Percentiles rank a stretch among this genome's conserved stretches.
These are phyloP conservation scores for Leptogaster cylindrica DNA, from an alignment of 2,888 invertebrate species.

Conservation along the genomic window DNA sequence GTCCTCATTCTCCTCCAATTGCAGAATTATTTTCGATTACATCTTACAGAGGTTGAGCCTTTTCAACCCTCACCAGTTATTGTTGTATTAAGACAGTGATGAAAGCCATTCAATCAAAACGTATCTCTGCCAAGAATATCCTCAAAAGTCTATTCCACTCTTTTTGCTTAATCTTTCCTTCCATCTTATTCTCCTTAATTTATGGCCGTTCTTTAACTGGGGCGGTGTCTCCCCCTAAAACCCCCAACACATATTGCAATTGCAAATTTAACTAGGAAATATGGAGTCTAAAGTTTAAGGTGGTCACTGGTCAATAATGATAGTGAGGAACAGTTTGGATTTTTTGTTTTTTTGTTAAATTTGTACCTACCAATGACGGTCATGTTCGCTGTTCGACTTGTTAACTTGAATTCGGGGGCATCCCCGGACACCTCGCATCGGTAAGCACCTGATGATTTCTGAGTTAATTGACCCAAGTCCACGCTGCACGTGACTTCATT, in stretches of 20 bases:
- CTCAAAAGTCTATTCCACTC: slow-evolving; percentile 24
- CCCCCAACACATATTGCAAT: too few relatives aligned
- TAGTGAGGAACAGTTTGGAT: background rate
- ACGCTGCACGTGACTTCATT: slow-evolving; percentile 58
- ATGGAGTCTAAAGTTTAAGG: background rate
- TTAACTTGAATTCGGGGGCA: slow-evolving; percentile 66
- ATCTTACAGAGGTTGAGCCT: slow-evolving; percentile 45
- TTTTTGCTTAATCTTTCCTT: slow-evolving; percentile 9
- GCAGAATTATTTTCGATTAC: slow-evolving; percentile 43
- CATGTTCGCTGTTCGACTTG: slow-evolving; percentile 65
- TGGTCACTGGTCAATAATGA: background rate
- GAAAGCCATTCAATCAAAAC: slow-evolving; percentile 13
- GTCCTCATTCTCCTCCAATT: slow-evolving; percentile 27
- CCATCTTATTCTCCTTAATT: slow-evolving; percentile 23
- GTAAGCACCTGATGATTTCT: slow-evolving; percentile 64
- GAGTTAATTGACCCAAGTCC: slow-evolving; percentile 56
- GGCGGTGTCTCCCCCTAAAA: slow-evolving; percentile 18
- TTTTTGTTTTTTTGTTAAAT: too few relatives aligned
- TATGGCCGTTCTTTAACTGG: slow-evolving; percentile 26
- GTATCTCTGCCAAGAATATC: slow-evolving; percentile 29
- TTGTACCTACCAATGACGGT: slow-evolving; percentile 68
- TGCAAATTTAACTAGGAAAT: slow-evolving; percentile 27
- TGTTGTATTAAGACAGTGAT: slow-evolving; percentile 23
- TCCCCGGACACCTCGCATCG: slow-evolving; percentile 69
- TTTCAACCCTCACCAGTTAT: slow-evolving; percentile 42